Evolutionary conservation across 2,888 invertebrate genomes (phyloP).

Genomic region (Nemurella pictetii): DNA sequence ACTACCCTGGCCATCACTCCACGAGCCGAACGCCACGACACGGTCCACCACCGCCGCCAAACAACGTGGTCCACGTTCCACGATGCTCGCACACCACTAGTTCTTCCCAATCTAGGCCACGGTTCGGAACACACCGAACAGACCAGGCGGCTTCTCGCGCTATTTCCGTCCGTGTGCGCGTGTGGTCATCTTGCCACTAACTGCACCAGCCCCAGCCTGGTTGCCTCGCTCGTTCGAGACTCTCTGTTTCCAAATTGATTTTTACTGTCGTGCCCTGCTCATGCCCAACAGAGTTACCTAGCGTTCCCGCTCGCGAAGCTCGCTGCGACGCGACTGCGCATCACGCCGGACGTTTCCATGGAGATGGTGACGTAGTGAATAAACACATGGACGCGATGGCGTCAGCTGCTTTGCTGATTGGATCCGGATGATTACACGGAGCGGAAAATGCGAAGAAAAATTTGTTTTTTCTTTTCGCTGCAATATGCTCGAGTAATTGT

Average conservation of each 20-base stretch:
- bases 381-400: neutral
- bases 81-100: neutral
- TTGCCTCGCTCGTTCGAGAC: neutral
- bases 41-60: neutral
- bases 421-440: neutral
- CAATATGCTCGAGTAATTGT: neutral
- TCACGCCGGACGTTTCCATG: slow-evolving; percentile 7
- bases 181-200: slow-evolving; percentile 37
- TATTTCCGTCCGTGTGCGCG: slow-evolving; percentile 35
- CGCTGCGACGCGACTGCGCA: slow-evolving; percentile 11
- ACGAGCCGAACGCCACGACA: neutral
- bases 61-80: too few species aligned
- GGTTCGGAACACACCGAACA: neutral
- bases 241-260: slow-evolving; percentile 39
- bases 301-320: slow-evolving; percentile 27
- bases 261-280: slow-evolving; percentile 33
- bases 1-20: neutral
- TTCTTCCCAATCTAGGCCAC: slow-evolving; percentile 3
- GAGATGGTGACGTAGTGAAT: slow-evolving; percentile 7
- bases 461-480: too few species aligned
- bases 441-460: neutral
- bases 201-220: slow-evolving; percentile 19
- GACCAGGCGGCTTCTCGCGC: neutral
- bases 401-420: slow-evolving; percentile 10
- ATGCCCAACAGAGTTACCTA: slow-evolving; percentile 39